Base-by-base conservation (phyloP, 2,888 invertebrate species). In the Raillietiella orientalis region DNA sequence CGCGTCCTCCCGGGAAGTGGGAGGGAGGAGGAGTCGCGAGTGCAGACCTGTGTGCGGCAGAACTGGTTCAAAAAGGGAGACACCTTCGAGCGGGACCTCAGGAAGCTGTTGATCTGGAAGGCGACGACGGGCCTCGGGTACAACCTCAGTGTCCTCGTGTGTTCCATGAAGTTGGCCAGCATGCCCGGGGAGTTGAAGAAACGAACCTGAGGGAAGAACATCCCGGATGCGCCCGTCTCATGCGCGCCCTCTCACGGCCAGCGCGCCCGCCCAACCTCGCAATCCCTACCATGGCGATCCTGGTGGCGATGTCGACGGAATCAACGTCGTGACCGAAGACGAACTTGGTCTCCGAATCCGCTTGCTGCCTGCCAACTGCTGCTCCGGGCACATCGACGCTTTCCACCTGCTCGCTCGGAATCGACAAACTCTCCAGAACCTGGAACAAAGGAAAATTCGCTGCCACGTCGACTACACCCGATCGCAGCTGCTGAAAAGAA, bases 61-160 rank as follows among this genome's bases (percentile, higher is more conserved):
- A 99, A 84, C 42, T 69, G 66, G 39, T 70, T 71, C 24, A 90
- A 58, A 44, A 90, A 99, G 22, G 63, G 59, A 1, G 82, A 72
- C 8, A 71, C 64, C 34, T 72, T 56, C 0, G 87, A 84, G 16
- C 96, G 56, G 5, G 93, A 93, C 31, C 90, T 58, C 8, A 99
- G 54, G 43, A 93, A 93, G 41, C 82, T 82, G 49, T 84, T 75
- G 39, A 84, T 74, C 51, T 99, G 96, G 41, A 99, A 84, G 4
- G 96, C 93, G 4, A 99, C 96, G 3, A 99, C 96, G 0, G 96
- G 93, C 28, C 96, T 57, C 2, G 96, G 96, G 49, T 93, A 96
- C 2, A 99, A 52, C 1, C 96, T 59, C 30, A 99, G 49, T 0
- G 90, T 99, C 29, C 96, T 58, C 2, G 93, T 93, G 47, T 99